Percentiles rank a stretch among this genome's conserved stretches.
Conservation (phyloP, 2,113 vertebrate species). For the Aleadryas rufinucha region DNA sequence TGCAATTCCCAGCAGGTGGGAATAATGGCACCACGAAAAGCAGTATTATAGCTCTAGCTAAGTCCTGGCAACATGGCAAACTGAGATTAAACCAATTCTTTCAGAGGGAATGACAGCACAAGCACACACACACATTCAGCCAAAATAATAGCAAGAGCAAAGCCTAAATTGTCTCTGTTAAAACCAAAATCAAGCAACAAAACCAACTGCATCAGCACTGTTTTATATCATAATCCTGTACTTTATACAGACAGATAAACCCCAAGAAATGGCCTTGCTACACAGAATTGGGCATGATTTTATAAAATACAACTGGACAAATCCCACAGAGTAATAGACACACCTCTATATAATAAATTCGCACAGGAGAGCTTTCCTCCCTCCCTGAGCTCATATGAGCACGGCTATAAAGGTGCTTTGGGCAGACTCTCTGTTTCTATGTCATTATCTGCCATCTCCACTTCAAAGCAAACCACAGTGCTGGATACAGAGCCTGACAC, state of each 20-base stretch:
- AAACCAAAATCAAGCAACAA: neutral
- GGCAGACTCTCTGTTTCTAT: neutral
- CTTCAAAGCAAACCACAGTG: neutral
- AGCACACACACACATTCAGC: neutral
- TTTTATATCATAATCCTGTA: neutral
- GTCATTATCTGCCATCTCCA: neutral
- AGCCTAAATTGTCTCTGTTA: neutral
- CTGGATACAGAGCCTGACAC: neutral
- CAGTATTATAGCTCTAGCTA: neutral
- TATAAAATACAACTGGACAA: neutral
- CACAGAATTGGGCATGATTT: neutral
- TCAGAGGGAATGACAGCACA: neutral
- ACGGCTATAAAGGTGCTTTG: neutral
- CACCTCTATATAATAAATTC: neutral
- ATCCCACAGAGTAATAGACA: neutral
- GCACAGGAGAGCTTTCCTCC: rapidly evolving
- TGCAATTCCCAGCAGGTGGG: neutral
- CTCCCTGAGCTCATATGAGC: rapidly evolving
- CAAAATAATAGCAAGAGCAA: neutral
- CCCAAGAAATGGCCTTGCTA: neutral
- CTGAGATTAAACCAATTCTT: neutral
- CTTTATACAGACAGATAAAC: neutral
- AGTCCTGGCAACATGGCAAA: neutral
- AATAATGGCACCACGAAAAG: neutral
- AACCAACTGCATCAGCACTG: neutral